Evolutionary conservation across 2,888 invertebrate genomes (phyloP), one percentile per base, ranked within the genome.

Genomic region (Cheilosia variabilis): DNA sequence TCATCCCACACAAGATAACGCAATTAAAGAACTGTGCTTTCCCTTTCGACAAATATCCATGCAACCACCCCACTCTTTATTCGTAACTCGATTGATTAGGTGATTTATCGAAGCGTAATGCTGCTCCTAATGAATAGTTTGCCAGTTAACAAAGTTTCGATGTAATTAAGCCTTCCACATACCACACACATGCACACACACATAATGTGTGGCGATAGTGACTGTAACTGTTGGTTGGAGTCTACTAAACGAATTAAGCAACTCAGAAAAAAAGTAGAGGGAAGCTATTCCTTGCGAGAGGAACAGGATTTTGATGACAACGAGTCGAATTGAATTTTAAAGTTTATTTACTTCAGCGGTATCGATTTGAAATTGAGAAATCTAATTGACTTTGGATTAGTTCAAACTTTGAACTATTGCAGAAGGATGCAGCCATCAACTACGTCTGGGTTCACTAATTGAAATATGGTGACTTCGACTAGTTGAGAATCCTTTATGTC

Each of bases 51-150:
- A 62, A 71, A 78, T 69, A 47, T 60, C 62, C 37, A 43, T 19
- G 10, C 43, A 37, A 50, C 63, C 63, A 60, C 9, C 62, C 60
- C 72, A 34, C 34, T 69, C 55, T 58, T 69, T 69, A 88, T 88
- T 80, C 76, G 86, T 88, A 88, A 88, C 88, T 88, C 88, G 81
- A 88, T 88, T 88, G 88, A 88, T 88, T 88, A 88, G 88, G 76
- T 75, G 88, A 88, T 88, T 88, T 88, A 88, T 88, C 88, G 87
- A 87, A 88, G 88, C 88, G 88, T 88, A 86, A 88, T 88, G 73
- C 71, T 83, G 68, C 71, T 83, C 53, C 87, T 88, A 88, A 88
- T 88, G 88, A 88, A 88, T 88, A 88, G 88, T 87, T 88, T 80
- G 81, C 58, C 71, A 87, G 87, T 83, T 88, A 88, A 88, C 88